Evolutionary conservation across 2,797 vertebrate genomes (phyloP), one percentile per base, ranked within the genome.

Genomic region (Harpagifer antarcticus): DNA sequence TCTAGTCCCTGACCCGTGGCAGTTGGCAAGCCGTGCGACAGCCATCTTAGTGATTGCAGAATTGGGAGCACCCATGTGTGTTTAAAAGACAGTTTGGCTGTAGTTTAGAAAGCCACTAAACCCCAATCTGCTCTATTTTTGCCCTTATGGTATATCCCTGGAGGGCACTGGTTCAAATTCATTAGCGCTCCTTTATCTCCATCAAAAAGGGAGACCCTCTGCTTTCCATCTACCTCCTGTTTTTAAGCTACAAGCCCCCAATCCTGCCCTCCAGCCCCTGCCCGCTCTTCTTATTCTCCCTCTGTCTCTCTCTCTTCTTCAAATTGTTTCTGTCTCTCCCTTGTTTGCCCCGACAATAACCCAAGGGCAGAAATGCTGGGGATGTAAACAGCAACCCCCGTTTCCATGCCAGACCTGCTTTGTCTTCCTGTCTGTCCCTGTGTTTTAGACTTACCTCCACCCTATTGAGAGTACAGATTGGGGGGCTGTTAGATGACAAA

Each of bases 91-190:
- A 86, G 81, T 88, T 91, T 92, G 91, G 92, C 88, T 83, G 65
- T 75, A 74, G 88, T 86, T 89, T 65, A 81, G 87, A 86, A 88
- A 82, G 53, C 74, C 60, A 78, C 85, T 81, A 88, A 90, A 85
- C 55, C 84, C 64, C 89, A 90, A 87, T 87, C 91, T 89, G 91
- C 85, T 88, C 76, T 88, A 77, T 82, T 86, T 89, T 85, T 88
- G 86, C 81, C 85, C 88, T 91, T 83, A 87, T 90, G 90, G 76
- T 83, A 84, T 82, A 85, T 87, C 88, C 91, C 86, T 72, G 31
- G 74, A 92, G 89, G 89, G 92, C 84, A 72, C 58, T 82, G 81
- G 85, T 92, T 93, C 88, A 86, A 90, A 93, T 92, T 93, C 89
- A 94, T 94, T 91, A 91, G 81, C 10, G 72, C 81, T 84, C 86